phyloP scores from a whole-genome alignment of 1,140 invertebrate genomes.

The Heliothis subflexa region DNA sequence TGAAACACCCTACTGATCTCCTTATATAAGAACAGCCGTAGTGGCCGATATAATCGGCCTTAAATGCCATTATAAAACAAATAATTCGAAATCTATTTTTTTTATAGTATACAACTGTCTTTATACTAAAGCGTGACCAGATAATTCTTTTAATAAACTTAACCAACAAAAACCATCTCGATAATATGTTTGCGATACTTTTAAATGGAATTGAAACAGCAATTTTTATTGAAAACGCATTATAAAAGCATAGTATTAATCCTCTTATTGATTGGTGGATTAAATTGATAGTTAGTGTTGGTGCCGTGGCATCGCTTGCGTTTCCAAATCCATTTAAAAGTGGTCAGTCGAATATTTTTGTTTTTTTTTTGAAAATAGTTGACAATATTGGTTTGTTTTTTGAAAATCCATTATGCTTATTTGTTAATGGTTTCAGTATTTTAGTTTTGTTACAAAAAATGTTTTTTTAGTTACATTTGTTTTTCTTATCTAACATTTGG shows the following conservation, averaged over 20 bases:
- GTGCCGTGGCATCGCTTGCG: not conserved
- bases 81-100: not conserved
- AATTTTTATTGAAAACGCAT: slow-evolving; percentile 38
- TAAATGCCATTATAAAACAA: not conserved
- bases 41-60: not conserved
- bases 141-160: no score
- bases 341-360: not conserved
- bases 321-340: slow-evolving; percentile 12
- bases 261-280: slow-evolving; percentile 44
- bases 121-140: not conserved
- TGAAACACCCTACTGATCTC: no score
- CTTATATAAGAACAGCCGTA: no score
- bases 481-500: no score
- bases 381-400: not conserved
- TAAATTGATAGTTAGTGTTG: slow-evolving; percentile 12
- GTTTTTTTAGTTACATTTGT: no score
- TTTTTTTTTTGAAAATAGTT: not conserved
- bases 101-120: not conserved
- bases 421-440: not conserved
- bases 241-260: slow-evolving; percentile 42
- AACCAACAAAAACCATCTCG: not conserved
- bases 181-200: slow-evolving; percentile 7
- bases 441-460: no score
- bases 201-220: slow-evolving; percentile 34
- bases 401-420: not conserved